phyloP scores from a whole-genome alignment of 2,888 invertebrate species.

The Cryptops parisi region DNA sequence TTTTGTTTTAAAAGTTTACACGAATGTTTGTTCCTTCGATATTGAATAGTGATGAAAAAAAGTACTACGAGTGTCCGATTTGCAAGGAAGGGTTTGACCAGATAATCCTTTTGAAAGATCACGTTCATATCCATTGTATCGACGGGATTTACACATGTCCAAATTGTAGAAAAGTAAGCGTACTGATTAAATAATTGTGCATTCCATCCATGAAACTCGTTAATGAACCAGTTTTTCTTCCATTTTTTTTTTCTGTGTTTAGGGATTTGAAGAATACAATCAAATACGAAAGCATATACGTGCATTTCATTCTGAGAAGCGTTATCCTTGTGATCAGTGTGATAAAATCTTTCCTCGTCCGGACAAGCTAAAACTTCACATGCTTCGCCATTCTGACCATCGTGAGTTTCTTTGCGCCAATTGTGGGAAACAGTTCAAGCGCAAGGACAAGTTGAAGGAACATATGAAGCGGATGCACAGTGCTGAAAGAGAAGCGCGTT shows the following conservation, averaged over 20 bases:
- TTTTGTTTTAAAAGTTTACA: not conserved
- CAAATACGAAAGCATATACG: conserved; percentile 56
- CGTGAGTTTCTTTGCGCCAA: conserved; percentile 57
- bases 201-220: not conserved
- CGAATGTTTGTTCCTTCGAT: not conserved
- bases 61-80: conserved; percentile 55
- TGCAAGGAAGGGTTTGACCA: conserved; percentile 53
- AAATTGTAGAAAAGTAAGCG: conserved; percentile 44
- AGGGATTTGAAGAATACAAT: conserved; percentile 50
- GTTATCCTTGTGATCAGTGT: conserved; percentile 52
- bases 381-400: conserved; percentile 47
- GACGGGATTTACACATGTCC: conserved; percentile 53
- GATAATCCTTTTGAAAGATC: conserved; percentile 47
- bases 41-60: conserved; percentile 35
- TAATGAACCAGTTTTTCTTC: not conserved
- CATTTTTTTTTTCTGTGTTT: conserved; percentile 15
- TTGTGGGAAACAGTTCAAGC: conserved; percentile 61
- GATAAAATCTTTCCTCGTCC: conserved; percentile 51
- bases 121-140: conserved; percentile 47
- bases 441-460: conserved; percentile 57
- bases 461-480: conserved; percentile 55
- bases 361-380: conserved; percentile 56
- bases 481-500: conserved; percentile 32
- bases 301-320: conserved; percentile 52
- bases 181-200: no score